These are phyloP conservation scores for Heliconius ismenius DNA, from an alignment of 2,888 invertebrate species.

Conservation along the genomic window DNA sequence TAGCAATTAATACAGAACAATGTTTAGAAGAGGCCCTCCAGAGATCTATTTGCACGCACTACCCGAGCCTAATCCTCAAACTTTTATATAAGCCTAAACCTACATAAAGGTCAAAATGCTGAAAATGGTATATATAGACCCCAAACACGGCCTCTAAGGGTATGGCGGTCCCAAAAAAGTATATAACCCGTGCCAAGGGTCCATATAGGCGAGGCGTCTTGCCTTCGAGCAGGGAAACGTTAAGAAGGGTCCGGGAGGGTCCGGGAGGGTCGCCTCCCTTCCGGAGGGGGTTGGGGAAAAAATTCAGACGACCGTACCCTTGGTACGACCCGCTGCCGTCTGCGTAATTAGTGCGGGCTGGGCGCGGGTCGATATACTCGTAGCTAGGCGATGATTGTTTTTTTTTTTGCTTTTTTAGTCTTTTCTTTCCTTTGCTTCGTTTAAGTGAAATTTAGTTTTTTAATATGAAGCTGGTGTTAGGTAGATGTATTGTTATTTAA, in stretches of 20 bases:
- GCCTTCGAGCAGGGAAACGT: constrained; percentile 79
- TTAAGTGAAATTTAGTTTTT: constrained; percentile 21
- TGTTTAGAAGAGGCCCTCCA: constrained; percentile 44
- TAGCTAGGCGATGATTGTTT: constrained; percentile 40
- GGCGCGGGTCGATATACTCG: constrained; percentile 58
- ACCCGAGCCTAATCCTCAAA: constrained; percentile 57
- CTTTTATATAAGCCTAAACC: constrained; percentile 66
- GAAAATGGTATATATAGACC: constrained; percentile 75
- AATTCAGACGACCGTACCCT: constrained; percentile 79
- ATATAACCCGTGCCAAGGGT: constrained; percentile 76
- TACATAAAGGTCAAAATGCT: constrained; percentile 70
- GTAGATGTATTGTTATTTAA: background rate
- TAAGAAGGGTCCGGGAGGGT: constrained; percentile 80
- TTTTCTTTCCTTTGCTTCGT: constrained; percentile 20
- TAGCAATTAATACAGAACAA: constrained; percentile 43
- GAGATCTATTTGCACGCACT: constrained; percentile 47
- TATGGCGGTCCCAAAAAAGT: constrained; percentile 79
- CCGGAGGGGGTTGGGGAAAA: constrained; percentile 73
- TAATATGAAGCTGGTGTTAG: background rate
- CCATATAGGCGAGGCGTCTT: constrained; percentile 75
- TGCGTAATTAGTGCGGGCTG: constrained; percentile 77
- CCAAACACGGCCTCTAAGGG: constrained; percentile 76
- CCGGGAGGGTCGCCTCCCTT: constrained; percentile 70
- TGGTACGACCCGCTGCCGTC: constrained; percentile 77
- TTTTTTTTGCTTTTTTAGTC: constrained; percentile 7